Base-by-base conservation (phyloP, 2,888 invertebrate species). In the Orthosia cruda region DNA sequence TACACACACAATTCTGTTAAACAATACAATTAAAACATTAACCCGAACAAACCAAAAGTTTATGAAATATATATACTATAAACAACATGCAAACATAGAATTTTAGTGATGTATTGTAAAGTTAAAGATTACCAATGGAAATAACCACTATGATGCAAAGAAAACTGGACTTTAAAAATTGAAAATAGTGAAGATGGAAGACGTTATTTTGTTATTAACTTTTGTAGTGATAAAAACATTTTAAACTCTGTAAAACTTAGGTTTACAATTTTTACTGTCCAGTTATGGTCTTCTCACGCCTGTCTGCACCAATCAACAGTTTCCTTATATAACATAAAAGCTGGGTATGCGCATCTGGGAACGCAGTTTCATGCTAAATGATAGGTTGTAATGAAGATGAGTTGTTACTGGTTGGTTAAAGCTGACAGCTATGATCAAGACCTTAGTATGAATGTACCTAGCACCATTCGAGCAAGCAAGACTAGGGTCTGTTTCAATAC, bases 41-140 rank as follows among this genome's bases (percentile, higher is more conserved):
- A 59, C 50, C 16, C 55, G 40, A 55, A 59, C 5, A 57, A 20
- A 61, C 64, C 57, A 57, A 54, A 69, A 50, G 47, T 57, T 69
- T 23, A 69, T 68, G 2, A 70, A 50, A 63, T 26, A 59, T 64
- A 63, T 61, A 12, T 67, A 40, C 40, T 40, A 63, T 47, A 61
- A 74, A 76, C 86, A 74, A 76, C 86, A 84, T 85, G 85, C 85
- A 84, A 71, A 71, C 45, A 67, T 59, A 61, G 4, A 50, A 15
- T 66, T 64, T 55, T 49, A 67, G 52, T 61, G 40, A 52, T 72
- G 20, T 13, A 32, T 20, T 69, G 20, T 63, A 80, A 13, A 54
- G 52, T 76, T 45, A 63, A 63, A 26, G 32, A 63, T 63, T 59
- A 61, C n/a, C 20, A 74, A 61, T n/a, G 47, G 2, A 47, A 62